Percentiles rank a stretch among this genome's conserved stretches.
phyloP scores from a whole-genome alignment of 2,888 invertebrate genomes.

The Amiota communis region DNA sequence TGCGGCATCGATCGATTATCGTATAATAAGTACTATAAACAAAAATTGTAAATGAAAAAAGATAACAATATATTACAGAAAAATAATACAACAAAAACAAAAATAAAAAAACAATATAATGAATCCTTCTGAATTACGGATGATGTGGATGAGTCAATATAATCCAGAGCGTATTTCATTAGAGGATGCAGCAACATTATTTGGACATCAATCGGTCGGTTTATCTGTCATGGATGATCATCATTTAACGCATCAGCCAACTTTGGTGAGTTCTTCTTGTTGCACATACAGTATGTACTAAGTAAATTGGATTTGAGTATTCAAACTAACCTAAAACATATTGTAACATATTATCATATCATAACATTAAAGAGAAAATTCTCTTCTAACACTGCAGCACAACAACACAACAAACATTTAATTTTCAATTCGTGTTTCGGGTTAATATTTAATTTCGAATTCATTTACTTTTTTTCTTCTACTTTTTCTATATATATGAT shows the following conservation, averaged over 20 bases:
- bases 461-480: constrained; percentile 66
- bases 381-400: neutral
- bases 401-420: neutral
- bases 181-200: constrained; percentile 71
- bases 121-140: constrained; percentile 66
- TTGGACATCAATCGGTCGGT: constrained; percentile 74
- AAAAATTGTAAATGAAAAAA: constrained; percentile 12
- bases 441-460: constrained; percentile 58
- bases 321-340: neutral
- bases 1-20: neutral
- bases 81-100: neutral
- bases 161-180: constrained; percentile 72
- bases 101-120: constrained; percentile 43
- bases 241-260: constrained; percentile 74
- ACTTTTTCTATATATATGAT: constrained; percentile 68
- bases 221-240: constrained; percentile 76
- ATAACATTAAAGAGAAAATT: neutral
- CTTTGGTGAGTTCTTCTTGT: constrained; percentile 75
- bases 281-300: no score
- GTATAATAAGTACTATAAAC: constrained; percentile 31
- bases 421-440: constrained; percentile 47
- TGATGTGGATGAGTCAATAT: constrained; percentile 79
- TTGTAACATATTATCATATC: no score
- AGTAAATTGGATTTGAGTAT: neutral
- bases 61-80: neutral